phyloP scores from a whole-genome alignment of 2,113 vertebrate species.

The Tachysurus fulvidraco region DNA sequence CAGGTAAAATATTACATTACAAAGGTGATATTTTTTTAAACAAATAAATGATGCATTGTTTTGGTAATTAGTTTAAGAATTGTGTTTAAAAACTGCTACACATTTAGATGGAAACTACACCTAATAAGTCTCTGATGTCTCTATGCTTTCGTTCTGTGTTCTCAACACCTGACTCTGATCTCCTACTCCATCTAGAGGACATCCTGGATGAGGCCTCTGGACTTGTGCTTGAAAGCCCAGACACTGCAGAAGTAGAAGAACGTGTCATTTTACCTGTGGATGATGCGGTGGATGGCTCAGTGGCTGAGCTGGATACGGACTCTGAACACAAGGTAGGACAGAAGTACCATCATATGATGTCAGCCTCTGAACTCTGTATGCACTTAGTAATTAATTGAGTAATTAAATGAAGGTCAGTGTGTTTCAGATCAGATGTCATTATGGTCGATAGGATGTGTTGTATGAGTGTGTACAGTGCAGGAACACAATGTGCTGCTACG shows the following conservation, averaged over 20 bases:
- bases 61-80: neutral
- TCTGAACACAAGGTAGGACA: conserved; percentile 64
- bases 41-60: neutral
- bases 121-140: neutral
- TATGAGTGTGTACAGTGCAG: neutral
- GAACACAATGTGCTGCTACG: neutral
- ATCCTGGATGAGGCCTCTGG: conserved; percentile 73
- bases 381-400: neutral
- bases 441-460: neutral
- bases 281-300: conserved; percentile 53
- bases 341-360: neutral
- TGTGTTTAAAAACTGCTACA: neutral
- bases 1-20: neutral
- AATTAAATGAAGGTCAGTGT: neutral
- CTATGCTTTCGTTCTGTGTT: neutral
- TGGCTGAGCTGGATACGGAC: conserved; percentile 54
- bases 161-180: conserved; percentile 9
- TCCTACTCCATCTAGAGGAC: conserved; percentile 66
- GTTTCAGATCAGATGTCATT: neutral
- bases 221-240: conserved; percentile 62
- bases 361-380: neutral
- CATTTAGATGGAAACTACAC: neutral
- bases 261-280: conserved; percentile 44
- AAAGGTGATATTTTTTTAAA: neutral
- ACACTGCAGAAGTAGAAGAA: conserved; percentile 57